Percentiles rank a stretch among this genome's conserved stretches.
Conservation (phyloP, 1,140 invertebrate species). For the Pseudomyrmex concolor region DNA sequence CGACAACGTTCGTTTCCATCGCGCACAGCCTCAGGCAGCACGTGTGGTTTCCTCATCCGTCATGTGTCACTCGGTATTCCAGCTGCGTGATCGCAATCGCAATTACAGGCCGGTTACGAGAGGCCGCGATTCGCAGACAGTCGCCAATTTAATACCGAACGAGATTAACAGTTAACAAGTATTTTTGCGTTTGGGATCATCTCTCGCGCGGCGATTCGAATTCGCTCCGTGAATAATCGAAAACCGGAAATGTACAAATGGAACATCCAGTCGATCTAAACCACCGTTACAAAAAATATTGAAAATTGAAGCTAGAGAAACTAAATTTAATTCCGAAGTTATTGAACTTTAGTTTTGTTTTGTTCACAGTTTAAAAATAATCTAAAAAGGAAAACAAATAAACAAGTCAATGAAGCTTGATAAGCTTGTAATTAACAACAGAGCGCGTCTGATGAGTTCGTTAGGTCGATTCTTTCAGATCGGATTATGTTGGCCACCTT, state of each 20-base stretch:
- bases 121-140: slow-evolving; percentile 34
- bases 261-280: not conserved
- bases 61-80: slow-evolving; percentile 58
- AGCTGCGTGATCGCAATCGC: slow-evolving; percentile 41
- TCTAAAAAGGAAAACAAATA: too few relatives aligned
- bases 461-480: not conserved
- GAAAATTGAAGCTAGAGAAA: too few relatives aligned
- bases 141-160: slow-evolving; percentile 53
- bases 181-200: slow-evolving; percentile 29
- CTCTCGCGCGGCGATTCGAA: not conserved
- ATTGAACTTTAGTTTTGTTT: too few relatives aligned
- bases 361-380: too few relatives aligned
- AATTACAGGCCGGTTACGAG: slow-evolving; percentile 48
- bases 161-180: slow-evolving; percentile 24
- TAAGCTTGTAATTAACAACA: not conserved
- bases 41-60: slow-evolving; percentile 65
- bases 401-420: too few relatives aligned
- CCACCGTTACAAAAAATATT: not conserved
- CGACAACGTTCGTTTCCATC: slow-evolving; percentile 51
- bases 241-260: not conserved
- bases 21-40: slow-evolving; percentile 33
- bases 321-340: too few relatives aligned
- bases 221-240: not conserved
- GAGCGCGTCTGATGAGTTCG: not conserved
- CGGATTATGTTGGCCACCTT: not conserved